phyloP scores from a whole-genome alignment of 2,888 invertebrate species.

The Spatulosminthurus flaviceps region DNA sequence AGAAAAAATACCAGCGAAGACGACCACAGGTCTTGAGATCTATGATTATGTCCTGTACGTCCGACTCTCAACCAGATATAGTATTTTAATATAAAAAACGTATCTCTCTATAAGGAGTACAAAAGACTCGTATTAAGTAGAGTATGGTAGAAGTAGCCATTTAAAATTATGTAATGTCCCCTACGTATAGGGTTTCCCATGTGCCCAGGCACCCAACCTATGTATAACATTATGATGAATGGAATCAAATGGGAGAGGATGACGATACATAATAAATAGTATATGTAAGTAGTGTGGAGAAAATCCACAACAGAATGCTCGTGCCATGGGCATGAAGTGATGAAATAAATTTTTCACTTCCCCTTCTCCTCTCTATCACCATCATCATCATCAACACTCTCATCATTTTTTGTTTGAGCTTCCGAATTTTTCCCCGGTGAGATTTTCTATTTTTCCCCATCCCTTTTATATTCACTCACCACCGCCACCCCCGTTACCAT shows the following conservation, averaged over 20 bases:
- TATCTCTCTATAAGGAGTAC: no score
- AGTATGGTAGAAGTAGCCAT: no score
- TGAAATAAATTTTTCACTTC: conserved; percentile 34
- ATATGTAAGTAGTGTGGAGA: background rate
- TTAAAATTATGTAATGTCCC: no score
- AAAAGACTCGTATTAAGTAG: no score
- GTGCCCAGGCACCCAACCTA: no score
- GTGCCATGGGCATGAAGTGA: conserved; percentile 5
- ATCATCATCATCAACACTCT: conserved; percentile 42
- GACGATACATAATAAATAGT: no score
- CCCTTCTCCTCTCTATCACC: conserved; percentile 23
- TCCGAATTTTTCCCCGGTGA: conserved; percentile 22
- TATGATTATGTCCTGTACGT: no score
- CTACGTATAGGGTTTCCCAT: no score
- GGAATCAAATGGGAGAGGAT: no score
- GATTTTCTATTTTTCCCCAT: conserved; percentile 27
- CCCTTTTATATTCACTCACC: conserved; percentile 22
- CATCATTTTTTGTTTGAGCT: conserved; percentile 28
- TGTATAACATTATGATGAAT: no score
- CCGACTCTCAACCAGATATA: no score
- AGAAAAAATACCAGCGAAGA: background rate
- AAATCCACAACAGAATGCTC: conserved; percentile 38
- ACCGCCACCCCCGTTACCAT: conserved; percentile 21
- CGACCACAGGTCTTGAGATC: background rate
- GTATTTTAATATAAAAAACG: no score